Conservation (phyloP, 2,797 vertebrate genomes). For the Phoebastria nigripes region DNA sequence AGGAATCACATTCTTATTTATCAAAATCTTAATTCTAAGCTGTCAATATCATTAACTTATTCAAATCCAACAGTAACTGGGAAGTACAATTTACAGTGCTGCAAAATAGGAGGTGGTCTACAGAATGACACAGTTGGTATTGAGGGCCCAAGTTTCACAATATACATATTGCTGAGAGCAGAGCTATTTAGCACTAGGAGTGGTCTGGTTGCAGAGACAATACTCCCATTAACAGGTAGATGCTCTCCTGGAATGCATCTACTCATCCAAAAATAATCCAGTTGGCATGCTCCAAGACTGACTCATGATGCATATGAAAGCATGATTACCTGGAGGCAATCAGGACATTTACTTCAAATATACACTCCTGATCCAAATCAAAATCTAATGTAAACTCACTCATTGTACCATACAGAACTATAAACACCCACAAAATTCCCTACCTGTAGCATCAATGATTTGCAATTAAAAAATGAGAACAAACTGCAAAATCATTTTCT, state of each 20-base stretch:
- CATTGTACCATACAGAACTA: not conserved
- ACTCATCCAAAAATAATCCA: not conserved
- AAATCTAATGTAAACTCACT: not conserved
- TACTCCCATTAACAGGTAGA: not conserved
- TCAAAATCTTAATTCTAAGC: not conserved
- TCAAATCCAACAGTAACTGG: not conserved
- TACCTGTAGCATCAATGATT: not conserved
- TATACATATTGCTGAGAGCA: rapidly evolving
- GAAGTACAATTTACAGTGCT: not conserved
- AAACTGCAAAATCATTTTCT: not conserved
- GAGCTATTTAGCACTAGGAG: not conserved
- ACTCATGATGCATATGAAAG: not conserved
- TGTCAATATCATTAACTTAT: not conserved
- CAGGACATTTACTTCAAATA: not conserved
- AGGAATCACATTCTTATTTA: not conserved
- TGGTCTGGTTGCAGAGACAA: not conserved
- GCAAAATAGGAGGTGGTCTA: not conserved
- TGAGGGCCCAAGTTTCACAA: not conserved
- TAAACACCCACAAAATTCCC: not conserved
- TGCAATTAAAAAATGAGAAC: not conserved
- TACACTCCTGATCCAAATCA: not conserved
- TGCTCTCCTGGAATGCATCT: not conserved
- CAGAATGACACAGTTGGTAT: not conserved
- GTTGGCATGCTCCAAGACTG: not conserved
- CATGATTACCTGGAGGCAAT: not conserved